phyloP scores from a whole-genome alignment of 2,113 vertebrate genomes.

The Nothoprocta perdicaria region DNA sequence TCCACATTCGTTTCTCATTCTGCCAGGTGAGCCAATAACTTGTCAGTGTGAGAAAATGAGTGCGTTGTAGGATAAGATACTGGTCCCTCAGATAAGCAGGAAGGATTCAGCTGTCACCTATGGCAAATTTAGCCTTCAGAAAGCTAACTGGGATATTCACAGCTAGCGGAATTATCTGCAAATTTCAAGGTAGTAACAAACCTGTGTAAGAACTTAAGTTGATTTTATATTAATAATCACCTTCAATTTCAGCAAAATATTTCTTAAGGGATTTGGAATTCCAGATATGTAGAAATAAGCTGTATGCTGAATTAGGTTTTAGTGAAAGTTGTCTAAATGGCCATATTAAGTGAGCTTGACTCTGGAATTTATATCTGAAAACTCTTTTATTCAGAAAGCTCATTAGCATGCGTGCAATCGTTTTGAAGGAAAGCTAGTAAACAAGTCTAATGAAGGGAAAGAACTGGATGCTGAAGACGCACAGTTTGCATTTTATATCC shows the following conservation, averaged over 20 bases:
- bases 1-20: background rate
- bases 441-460: background rate
- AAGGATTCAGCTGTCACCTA: background rate
- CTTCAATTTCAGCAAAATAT: background rate
- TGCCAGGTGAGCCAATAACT: background rate
- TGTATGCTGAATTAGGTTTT: background rate
- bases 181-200: background rate
- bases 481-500: background rate
- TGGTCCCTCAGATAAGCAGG: background rate
- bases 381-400: background rate
- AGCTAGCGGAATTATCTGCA: background rate
- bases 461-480: background rate
- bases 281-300: background rate
- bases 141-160: background rate
- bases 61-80: background rate
- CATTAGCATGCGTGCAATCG: background rate
- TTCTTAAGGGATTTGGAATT: background rate
- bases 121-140: background rate
- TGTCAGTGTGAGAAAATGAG: conserved; percentile 26
- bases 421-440: background rate
- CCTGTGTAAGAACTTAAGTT: background rate
- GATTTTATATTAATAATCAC: background rate
- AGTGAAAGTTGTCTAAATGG: background rate
- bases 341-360: background rate
- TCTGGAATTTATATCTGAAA: background rate